A percentile compares a stretch with the other conserved stretches of the same genome.
Conservation (phyloP, 1,140 invertebrate species). For the Ips typographus region DNA sequence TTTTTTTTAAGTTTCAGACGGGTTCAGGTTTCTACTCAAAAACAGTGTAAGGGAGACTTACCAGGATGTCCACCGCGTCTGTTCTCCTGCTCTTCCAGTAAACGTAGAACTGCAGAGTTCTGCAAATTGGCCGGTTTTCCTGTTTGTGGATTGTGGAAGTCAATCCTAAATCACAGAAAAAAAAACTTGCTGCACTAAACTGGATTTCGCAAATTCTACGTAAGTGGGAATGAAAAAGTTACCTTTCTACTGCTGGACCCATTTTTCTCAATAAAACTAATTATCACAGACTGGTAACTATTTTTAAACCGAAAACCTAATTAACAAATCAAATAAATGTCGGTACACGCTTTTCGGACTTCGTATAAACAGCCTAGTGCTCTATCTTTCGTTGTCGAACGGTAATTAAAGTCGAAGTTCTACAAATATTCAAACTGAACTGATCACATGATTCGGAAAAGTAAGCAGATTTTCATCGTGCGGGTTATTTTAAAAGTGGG, state of each 20-base stretch:
- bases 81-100: slow-evolving; percentile 78
- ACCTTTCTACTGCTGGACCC: slow-evolving; percentile 31
- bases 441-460: slow-evolving; percentile 30
- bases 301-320: slow-evolving; percentile 10
- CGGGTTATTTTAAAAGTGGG: slow-evolving; percentile 33
- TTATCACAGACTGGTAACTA: slow-evolving; percentile 21
- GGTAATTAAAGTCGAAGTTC: slow-evolving; percentile 27
- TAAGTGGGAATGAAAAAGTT: not conserved
- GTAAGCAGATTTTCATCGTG: slow-evolving; percentile 33
- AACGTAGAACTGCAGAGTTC: slow-evolving; percentile 76
- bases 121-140: slow-evolving; percentile 75
- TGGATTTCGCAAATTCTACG: not conserved
- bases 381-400: slow-evolving; percentile 36
- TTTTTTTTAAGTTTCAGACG: slow-evolving; percentile 1
- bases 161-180: slow-evolving; percentile 60
- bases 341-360: slow-evolving; percentile 17
- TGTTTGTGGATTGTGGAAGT: slow-evolving; percentile 67
- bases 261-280: slow-evolving; percentile 13
- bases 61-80: slow-evolving; percentile 60
- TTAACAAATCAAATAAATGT: slow-evolving; percentile 19
- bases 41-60: slow-evolving; percentile 52
- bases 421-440: slow-evolving; percentile 17
- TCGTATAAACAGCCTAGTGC: slow-evolving; percentile 16
- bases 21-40: not conserved
- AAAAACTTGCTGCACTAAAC: not conserved